Percentiles rank a stretch among this genome's conserved stretches.
These are phyloP conservation scores for Molossus alvarezi DNA, from an alignment of 2,797 vertebrate species.

Conservation along the genomic window DNA sequence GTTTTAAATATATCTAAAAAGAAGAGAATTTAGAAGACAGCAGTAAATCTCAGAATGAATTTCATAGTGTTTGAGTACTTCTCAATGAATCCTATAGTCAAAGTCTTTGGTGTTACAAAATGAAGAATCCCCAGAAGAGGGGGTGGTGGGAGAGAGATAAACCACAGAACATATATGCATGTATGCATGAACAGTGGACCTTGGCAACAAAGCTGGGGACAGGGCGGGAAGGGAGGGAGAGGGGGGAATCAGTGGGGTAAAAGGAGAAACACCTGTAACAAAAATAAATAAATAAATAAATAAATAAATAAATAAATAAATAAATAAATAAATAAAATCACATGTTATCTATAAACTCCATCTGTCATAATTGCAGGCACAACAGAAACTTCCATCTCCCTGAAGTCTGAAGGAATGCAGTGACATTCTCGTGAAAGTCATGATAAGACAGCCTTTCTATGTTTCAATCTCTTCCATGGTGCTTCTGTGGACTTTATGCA, in stretches of 20 bases:
- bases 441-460: not conserved
- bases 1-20: slow-evolving; percentile 38
- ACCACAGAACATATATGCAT: no score
- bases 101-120: slow-evolving; percentile 33
- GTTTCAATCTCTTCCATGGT: not conserved
- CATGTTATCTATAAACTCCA: not conserved
- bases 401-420: not conserved
- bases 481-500: not conserved
- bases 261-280: no score
- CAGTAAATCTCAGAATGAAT: not conserved
- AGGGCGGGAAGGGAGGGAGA: no score
- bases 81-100: slow-evolving; percentile 24
- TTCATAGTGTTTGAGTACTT: not conserved
- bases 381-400: not conserved
- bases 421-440: not conserved
- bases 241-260: no score
- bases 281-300: no score
- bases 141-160: no score
- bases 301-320: no score
- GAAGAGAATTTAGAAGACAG: not conserved
- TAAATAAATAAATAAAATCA: not conserved
- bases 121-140: not conserved
- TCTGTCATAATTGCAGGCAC: not conserved
- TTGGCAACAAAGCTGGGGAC: no score
- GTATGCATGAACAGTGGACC: no score